Conservation (phyloP, 2,797 vertebrate genomes). For the Enteromius mattozi region DNA sequence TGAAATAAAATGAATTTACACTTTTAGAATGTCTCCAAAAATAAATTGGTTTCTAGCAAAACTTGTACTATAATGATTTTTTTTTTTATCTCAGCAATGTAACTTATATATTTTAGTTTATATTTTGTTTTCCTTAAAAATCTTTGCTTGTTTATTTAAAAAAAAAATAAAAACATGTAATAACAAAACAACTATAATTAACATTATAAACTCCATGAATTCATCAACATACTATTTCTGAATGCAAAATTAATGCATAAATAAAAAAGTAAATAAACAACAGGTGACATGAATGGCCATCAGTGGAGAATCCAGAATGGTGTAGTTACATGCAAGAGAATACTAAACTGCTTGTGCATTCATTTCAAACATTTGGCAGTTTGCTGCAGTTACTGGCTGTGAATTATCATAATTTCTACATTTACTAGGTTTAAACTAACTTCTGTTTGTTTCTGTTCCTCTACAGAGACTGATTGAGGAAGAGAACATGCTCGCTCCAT, state of each 20-base stretch:
- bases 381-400: background rate
- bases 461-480: conserved; percentile 93
- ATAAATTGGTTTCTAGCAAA: background rate
- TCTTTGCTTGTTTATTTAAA: background rate
- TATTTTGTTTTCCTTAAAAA: background rate
- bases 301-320: background rate
- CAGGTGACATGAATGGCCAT: background rate
- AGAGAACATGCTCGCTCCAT: conserved; percentile 97
- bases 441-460: background rate
- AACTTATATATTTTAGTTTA: background rate
- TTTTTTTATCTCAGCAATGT: background rate
- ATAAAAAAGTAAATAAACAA: background rate
- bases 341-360: background rate
- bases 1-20: background rate
- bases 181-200: background rate
- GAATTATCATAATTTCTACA: background rate
- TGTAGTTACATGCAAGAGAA: background rate
- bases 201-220: background rate
- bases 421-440: background rate
- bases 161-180: background rate
- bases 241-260: background rate
- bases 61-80: background rate
- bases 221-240: background rate
- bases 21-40: background rate
- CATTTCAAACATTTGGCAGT: no score